A percentile compares a stretch with the other conserved stretches of the same genome.
Conservation (phyloP, 2,113 vertebrate genomes). For the Quiscalus mexicanus region DNA sequence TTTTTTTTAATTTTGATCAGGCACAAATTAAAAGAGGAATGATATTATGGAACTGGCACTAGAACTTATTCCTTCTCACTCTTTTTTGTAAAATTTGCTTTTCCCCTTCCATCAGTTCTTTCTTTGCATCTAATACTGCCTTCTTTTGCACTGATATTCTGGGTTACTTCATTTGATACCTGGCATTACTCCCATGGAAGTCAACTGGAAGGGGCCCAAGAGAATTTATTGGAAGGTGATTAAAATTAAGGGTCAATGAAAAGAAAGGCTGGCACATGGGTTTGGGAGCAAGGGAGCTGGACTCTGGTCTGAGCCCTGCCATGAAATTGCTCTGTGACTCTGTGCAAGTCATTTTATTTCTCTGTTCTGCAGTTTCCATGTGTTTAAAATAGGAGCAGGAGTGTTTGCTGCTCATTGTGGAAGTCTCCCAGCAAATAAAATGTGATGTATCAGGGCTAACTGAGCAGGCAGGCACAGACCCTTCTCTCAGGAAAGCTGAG, state of each 20-base stretch:
- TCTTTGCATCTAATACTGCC: neutral
- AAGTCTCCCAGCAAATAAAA: conserved; percentile 44
- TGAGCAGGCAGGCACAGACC: neutral
- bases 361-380: neutral
- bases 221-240: neutral
- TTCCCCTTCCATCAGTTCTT: neutral
- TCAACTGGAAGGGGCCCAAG: neutral
- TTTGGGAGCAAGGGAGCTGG: conserved; percentile 3
- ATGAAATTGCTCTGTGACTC: conserved; percentile 32
- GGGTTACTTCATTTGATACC: neutral
- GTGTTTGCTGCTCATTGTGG: neutral
- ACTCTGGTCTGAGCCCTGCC: neutral
- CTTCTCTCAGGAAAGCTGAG: neutral
- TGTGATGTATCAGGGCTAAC: neutral
- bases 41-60: neutral
- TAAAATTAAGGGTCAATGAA: neutral
- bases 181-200: neutral
- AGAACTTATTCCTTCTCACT: neutral
- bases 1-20: conserved; percentile 57
- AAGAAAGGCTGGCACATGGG: neutral
- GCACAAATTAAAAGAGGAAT: conserved; percentile 53
- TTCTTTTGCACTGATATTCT: neutral
- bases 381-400: neutral
- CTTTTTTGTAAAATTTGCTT: neutral
- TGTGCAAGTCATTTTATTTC: neutral